Base-by-base conservation (phyloP, 2,888 invertebrate genomes). In the Limnephilus rhombicus region DNA sequence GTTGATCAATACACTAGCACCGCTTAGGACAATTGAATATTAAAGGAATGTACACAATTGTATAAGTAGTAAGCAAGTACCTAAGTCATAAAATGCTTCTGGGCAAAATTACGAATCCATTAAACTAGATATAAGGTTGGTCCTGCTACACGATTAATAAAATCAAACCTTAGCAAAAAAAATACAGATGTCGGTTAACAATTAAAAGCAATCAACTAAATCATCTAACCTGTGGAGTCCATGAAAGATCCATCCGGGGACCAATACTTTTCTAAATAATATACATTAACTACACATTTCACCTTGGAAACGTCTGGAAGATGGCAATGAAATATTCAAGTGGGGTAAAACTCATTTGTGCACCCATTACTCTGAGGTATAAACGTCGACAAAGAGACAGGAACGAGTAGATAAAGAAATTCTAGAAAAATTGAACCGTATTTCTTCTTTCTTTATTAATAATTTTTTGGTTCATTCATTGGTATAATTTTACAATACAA, bases 1-100 rank as follows among this genome's bases (percentile, higher is more conserved):
- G 34, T 68, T 90, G 85, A 90, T 90, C 90, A 90, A 90, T 90
- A 90, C 18, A n/a, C 68, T 24, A 24, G 68, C 5, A 24, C 68
- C 68, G 68, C 68, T 0, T 3, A 68, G 2, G 9, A 24, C 7
- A 68, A 9, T 68, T n/a, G 24, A 68, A 68, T 68, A 7, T 7
- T n/a, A 68, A 24, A 68, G 9, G 2, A 68, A 68, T 7, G 24
- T 9, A n/a, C 18, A 68, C 68, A 68, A 24, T 68, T 0, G 1
- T 68, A 9, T 9, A 49, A 1, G 45, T 45, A 24, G 18, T 53
- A 24, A 68, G 68, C 3, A 68, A 24, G 18, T 1, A 41, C 41
- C 41, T 9, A 41, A 41, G 41, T 41, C 15, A 53, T 4, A 18
- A 53, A 15, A 53, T 53, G 15, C 53, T 15, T 18, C 53, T 53